phyloP scores from a whole-genome alignment of 2,797 vertebrate genomes.

The Numenius phaeopus region DNA sequence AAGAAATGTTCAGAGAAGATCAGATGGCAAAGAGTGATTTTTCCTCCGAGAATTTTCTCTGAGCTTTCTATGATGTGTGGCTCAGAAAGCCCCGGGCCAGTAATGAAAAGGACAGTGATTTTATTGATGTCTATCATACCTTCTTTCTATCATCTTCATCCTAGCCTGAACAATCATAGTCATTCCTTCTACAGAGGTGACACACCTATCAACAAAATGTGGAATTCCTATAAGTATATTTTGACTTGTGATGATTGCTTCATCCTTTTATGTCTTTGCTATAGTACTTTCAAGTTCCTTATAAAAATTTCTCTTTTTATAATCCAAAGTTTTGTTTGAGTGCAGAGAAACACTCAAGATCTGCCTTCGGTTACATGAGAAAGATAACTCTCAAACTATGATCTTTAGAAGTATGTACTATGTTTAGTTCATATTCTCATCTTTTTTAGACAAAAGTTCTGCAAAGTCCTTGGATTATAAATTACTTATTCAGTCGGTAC shows the following conservation, averaged over 20 bases:
- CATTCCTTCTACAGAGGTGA: background rate
- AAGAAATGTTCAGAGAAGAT: background rate
- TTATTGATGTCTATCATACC: background rate
- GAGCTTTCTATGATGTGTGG: background rate
- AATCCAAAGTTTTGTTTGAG: background rate
- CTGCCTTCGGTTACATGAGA: background rate
- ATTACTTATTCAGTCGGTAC: background rate
- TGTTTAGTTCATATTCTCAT: background rate
- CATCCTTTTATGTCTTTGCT: background rate
- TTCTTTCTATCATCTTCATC: background rate
- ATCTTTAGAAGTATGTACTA: background rate
- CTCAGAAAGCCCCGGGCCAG: background rate
- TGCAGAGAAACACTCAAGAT: background rate
- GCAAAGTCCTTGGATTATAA: background rate
- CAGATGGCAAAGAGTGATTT: background rate
- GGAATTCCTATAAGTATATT: background rate
- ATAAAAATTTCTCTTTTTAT: background rate
- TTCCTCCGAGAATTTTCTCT: background rate
- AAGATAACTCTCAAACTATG: background rate
- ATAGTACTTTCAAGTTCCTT: background rate
- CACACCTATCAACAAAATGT: background rate
- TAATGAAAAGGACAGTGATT: background rate
- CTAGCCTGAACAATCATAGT: background rate
- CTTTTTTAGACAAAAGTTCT: background rate
- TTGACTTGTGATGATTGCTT: background rate